Conservation (phyloP, 2,888 invertebrate species). For the Tetropium fuscum region DNA sequence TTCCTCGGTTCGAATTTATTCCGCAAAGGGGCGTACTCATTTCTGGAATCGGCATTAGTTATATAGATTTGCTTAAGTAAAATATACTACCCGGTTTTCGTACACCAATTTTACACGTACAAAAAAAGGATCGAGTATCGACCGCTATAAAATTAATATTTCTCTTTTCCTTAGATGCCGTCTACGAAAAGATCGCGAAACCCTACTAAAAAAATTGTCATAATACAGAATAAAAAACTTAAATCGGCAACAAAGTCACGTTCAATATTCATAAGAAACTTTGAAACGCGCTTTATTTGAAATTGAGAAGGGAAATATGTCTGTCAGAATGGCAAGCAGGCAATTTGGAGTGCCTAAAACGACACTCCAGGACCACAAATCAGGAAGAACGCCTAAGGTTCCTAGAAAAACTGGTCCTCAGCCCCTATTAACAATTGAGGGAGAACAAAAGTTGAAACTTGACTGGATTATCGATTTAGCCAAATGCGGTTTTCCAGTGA, state of each 20-base stretch:
- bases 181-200: conserved; percentile 1
- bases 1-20: no score
- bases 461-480: not conserved
- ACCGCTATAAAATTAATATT: not conserved
- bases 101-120: conserved; percentile 3
- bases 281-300: not conserved
- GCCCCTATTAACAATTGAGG: conserved; percentile 6
- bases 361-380: not conserved
- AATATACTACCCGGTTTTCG: conserved; percentile 6
- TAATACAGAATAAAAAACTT: conserved; percentile 4
- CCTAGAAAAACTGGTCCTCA: conserved; percentile 2
- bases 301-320: not conserved
- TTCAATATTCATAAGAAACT: not conserved
- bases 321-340: conserved; percentile 1
- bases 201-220: not conserved
- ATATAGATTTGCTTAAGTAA: conserved; percentile 3
- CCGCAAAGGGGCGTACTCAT: no score
- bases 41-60: no score
- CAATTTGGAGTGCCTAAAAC: not conserved
- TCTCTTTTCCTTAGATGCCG: not conserved
- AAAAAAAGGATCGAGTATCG: conserved; percentile 2
- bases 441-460: conserved; percentile 2
- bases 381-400: conserved; percentile 2
- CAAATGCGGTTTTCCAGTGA: conserved; percentile 1
- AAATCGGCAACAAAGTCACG: not conserved